Conservation (phyloP, 2,113 vertebrate genomes). For the Climacteris rufus region DNA sequence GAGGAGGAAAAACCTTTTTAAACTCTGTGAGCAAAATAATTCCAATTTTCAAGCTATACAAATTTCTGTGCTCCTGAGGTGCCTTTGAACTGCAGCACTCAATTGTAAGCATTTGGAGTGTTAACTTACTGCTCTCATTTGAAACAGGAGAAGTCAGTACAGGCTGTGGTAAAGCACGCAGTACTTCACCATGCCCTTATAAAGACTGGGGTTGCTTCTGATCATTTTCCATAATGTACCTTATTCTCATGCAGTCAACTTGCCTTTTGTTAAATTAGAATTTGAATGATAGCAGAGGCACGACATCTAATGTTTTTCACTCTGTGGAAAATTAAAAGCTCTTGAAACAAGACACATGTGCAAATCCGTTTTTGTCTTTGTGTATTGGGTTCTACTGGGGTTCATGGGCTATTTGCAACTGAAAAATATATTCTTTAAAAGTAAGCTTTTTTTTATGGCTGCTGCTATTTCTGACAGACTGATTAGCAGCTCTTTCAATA, state of each 20-base stretch:
- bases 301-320: not conserved
- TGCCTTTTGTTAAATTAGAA: not conserved
- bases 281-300: not conserved
- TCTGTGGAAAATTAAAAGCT: not conserved
- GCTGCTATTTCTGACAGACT: slow-evolving; percentile 22
- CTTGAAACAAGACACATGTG: not conserved
- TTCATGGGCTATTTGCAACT: not conserved
- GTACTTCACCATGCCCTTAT: not conserved
- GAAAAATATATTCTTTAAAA: not conserved
- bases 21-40: not conserved
- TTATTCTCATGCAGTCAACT: not conserved
- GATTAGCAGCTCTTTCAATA: slow-evolving; percentile 23
- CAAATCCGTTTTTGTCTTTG: not conserved
- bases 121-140: not conserved
- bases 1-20: not conserved
- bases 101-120: not conserved
- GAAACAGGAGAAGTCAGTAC: not conserved
- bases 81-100: not conserved
- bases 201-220: not conserved
- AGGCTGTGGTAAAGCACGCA: not conserved
- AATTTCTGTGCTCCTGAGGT: not conserved
- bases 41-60: not conserved
- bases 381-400: not conserved
- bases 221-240: not conserved
- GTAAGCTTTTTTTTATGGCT: not conserved